phyloP scores from a whole-genome alignment of 2,797 vertebrate genomes.

The Hemibagrus guttatus region DNA sequence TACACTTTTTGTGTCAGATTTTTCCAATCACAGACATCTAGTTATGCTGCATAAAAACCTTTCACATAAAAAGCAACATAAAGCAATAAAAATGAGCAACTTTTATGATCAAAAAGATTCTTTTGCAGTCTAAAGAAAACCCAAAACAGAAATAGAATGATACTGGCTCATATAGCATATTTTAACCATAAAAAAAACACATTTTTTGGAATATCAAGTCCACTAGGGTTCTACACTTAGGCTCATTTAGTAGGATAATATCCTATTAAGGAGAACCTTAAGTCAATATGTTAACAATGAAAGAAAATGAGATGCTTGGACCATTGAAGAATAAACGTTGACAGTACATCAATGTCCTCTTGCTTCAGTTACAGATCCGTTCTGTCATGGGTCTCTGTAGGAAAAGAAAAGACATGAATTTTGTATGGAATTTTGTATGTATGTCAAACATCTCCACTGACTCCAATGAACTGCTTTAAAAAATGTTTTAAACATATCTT shows the following conservation, averaged over 20 bases:
- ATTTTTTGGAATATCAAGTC: slow-evolving; percentile 7
- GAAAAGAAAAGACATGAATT: slow-evolving; percentile 56
- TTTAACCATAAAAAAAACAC: not conserved
- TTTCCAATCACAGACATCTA: not conserved
- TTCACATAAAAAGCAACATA: slow-evolving; percentile 13
- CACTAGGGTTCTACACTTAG: not conserved
- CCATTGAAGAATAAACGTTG: slow-evolving; percentile 60
- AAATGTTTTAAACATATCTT: not conserved
- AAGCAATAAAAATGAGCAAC: not conserved
- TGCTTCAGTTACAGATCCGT: slow-evolving; percentile 86
- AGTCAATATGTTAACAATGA: slow-evolving; percentile 5
- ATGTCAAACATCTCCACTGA: not conserved
- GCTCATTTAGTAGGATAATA: slow-evolving; percentile 17
- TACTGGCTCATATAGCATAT: slow-evolving; percentile 21
- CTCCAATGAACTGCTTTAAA: not conserved
- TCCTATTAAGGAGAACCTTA: slow-evolving; percentile 21
- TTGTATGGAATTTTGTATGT: not conserved
- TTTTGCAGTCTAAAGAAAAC: not conserved
- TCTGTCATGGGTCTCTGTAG: slow-evolving; percentile 95
- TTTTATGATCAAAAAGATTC: not conserved
- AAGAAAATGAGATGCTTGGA: slow-evolving; percentile 12
- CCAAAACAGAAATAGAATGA: not conserved
- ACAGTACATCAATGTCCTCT: slow-evolving; percentile 53
- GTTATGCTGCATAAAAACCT: not conserved
- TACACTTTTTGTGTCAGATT: not conserved